Evolutionary conservation across 2,113 vertebrate species (phyloP).

Genomic region (Myrmecophaga tridactyla): DNA sequence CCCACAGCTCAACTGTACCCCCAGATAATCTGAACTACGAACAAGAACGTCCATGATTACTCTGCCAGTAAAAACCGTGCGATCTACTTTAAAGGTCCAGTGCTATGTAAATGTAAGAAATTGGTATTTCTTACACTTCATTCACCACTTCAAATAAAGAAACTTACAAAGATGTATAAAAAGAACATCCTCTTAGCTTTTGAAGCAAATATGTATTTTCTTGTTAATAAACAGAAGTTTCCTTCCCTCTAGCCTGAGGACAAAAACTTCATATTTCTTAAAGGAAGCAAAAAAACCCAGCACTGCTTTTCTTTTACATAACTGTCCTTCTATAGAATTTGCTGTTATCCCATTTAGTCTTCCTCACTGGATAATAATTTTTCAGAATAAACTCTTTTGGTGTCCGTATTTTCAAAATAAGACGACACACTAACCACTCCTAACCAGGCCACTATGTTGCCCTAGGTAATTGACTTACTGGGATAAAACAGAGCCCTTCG

Average conservation of each 20-base stretch:
- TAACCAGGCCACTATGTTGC: not conserved
- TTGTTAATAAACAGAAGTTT: not conserved
- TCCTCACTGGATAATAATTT: not conserved
- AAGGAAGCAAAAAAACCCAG: not conserved
- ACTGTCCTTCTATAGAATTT: not conserved
- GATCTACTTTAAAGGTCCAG: too few relatives aligned
- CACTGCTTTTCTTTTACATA: not conserved
- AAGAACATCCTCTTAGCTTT: not conserved
- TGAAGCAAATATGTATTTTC: not conserved
- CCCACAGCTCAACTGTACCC: not conserved
- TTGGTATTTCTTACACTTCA: not conserved
- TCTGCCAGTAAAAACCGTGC: too few relatives aligned
- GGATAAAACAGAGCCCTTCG: not conserved
- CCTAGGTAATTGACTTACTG: not conserved
- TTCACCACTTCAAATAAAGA: not conserved
- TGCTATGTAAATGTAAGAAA: not conserved
- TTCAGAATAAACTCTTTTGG: not conserved
- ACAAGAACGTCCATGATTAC: not conserved
- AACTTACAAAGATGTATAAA: not conserved
- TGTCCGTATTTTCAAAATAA: conserved; percentile 8
- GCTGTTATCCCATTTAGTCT: not conserved
- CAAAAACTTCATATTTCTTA: not conserved
- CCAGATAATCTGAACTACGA: not conserved
- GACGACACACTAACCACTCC: not conserved
- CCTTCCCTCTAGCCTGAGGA: not conserved